Percentiles rank a stretch among this genome's conserved stretches.
These are phyloP conservation scores for Platygyra sinensis DNA, from an alignment of 64 coral and sea anemone species.

Conservation along the genomic window DNA sequence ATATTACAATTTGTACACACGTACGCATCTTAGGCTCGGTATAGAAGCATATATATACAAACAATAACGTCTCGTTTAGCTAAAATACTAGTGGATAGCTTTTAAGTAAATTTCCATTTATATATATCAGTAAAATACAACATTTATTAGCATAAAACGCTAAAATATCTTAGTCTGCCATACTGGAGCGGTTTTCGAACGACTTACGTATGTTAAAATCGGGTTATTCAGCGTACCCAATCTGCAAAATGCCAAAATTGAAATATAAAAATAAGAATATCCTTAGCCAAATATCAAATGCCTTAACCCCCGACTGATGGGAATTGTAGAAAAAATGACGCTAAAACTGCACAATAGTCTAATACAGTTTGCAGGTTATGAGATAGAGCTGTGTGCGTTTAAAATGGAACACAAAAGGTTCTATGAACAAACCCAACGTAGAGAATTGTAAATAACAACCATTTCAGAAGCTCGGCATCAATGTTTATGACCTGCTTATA, in stretches of 20 bases:
- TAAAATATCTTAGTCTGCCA: too few relatives aligned
- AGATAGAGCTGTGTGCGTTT: not conserved
- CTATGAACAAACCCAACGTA: not conserved
- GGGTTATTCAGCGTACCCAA: too few relatives aligned
- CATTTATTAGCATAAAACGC: too few relatives aligned
- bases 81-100: not conserved
- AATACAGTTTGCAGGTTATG: not conserved
- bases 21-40: not conserved
- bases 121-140: too few relatives aligned
- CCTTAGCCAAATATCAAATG: too few relatives aligned
- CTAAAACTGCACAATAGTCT: not conserved
- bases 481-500: not conserved
- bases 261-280: too few relatives aligned
- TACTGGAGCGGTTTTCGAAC: too few relatives aligned
- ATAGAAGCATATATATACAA: not conserved
- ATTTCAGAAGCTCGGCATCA: not conserved
- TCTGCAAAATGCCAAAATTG: too few relatives aligned
- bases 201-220: too few relatives aligned
- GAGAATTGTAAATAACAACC: not conserved
- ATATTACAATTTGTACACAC: not conserved
- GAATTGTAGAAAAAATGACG: too few relatives aligned
- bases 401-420: not conserved
- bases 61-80: not conserved
- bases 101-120: too few relatives aligned
- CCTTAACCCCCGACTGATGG: too few relatives aligned